Evolutionary conservation across 2,113 vertebrate species (phyloP).

Genomic region (Dermatemys mawii): DNA sequence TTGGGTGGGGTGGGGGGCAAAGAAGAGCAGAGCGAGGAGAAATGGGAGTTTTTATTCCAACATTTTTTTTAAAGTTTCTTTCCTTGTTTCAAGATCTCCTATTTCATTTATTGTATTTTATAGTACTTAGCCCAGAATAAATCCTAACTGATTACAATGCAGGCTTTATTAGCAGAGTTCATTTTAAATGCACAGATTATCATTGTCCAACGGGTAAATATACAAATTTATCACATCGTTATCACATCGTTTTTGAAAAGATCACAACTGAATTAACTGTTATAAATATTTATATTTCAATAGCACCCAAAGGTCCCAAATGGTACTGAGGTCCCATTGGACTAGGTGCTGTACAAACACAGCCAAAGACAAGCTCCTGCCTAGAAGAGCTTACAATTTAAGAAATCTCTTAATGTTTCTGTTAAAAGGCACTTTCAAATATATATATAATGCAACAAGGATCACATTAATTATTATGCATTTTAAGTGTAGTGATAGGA

Average conservation of each 20-base stretch:
- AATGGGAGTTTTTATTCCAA: neutral
- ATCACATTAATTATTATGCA: neutral
- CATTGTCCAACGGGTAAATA: neutral
- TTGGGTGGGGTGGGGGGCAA: neutral
- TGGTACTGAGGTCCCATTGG: neutral
- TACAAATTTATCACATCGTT: neutral
- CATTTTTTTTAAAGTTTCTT: neutral
- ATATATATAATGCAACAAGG: neutral
- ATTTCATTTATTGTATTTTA: conserved; percentile 52
- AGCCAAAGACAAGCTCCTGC: neutral
- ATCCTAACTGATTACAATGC: neutral
- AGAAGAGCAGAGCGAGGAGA: neutral
- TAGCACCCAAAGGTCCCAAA: neutral
- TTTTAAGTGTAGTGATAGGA: neutral
- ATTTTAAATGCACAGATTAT: neutral
- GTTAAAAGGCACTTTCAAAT: neutral
- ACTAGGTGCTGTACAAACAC: neutral
- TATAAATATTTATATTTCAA: conserved; percentile 1
- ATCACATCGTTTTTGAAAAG: neutral
- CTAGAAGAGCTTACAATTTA: conserved; percentile 28
- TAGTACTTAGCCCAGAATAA: neutral
- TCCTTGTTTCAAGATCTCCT: neutral
- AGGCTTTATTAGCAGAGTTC: neutral
- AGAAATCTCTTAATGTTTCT: neutral
- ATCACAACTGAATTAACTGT: neutral